Conservation (phyloP, 2,797 vertebrate genomes). For the Ambastaia sidthimunki region DNA sequence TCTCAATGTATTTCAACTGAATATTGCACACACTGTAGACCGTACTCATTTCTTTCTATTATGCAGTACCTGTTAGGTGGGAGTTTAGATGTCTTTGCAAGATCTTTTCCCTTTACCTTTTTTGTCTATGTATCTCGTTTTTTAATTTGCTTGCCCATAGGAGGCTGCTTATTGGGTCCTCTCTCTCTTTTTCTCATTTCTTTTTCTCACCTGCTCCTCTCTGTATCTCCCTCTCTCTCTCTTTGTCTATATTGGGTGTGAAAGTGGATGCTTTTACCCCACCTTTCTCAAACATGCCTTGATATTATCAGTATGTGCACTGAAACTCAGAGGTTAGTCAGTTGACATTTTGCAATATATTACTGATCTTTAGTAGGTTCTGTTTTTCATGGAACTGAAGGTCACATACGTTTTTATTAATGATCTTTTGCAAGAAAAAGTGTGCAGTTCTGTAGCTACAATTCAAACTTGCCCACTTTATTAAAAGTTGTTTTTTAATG, state of each 20-base stretch:
- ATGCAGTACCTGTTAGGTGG: slow-evolving; percentile 2
- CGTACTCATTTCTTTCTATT: neutral
- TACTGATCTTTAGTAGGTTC: slow-evolving; percentile 68
- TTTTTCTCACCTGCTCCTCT: slow-evolving; percentile 52
- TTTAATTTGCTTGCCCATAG: neutral
- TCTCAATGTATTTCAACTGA: slow-evolving; percentile 17
- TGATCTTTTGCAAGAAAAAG: slow-evolving; percentile 64
- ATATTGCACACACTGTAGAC: slow-evolving; percentile 15
- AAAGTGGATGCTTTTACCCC: slow-evolving; percentile 60
- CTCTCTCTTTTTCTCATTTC: slow-evolving; percentile 63
- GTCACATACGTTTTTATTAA: slow-evolving; percentile 63
- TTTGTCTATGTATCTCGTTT: slow-evolving; percentile 5
- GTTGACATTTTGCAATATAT: slow-evolving; percentile 76
- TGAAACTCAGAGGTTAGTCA: slow-evolving; percentile 68
- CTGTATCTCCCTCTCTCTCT: slow-evolving; percentile 46
- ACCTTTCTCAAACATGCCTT: slow-evolving; percentile 64
- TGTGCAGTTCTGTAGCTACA: slow-evolving; percentile 44
- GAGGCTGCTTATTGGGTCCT: slow-evolving; percentile 39
- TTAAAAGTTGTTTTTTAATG: slow-evolving; percentile 48
- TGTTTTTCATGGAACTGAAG: slow-evolving; percentile 71
- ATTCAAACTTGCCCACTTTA: slow-evolving; percentile 38
- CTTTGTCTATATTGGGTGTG: slow-evolving; percentile 52
- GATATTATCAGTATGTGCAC: slow-evolving; percentile 74
- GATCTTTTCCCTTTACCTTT: neutral
- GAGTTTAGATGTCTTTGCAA: neutral